Evolutionary conservation across 2,797 vertebrate genomes (phyloP), one percentile per base, ranked within the genome.

Genomic region (Carapus acus): DNA sequence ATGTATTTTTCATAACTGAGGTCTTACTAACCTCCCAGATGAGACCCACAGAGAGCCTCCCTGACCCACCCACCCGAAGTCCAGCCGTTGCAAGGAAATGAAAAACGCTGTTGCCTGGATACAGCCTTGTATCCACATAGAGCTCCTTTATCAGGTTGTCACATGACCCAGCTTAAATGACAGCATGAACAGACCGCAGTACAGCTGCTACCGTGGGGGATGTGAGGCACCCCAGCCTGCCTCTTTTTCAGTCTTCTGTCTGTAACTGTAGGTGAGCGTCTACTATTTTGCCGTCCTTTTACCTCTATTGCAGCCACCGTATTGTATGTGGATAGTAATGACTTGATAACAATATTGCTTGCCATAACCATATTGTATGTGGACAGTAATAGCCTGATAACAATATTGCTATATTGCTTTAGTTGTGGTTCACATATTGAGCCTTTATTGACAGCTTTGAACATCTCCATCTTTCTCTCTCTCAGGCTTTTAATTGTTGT

Each of bases 21-120:
- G 65, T 71, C 67, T 74, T 64, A 51, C 50, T 65, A 54, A 36
- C 54, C 51, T 67, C 67, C 58, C 14, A 50, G 56, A 67, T 44
- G 49, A 45, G 58, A 59, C 34, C 68, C 51, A 61, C 56, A 53
- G 65, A 70, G 20, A 62, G 77, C 78, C 75, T 81, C 78, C 81
- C 78, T 73, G 77, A 59, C 82, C 78, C 81, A 81, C 71, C 62
- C 69, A 72, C 72, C 70, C 38, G 64, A 69, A 67, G 64, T 69
- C 74, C 59, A 72, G 43, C 58, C 38, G 80, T 84, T 85, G 81
- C 83, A 84, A 79, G 69, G 85, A 62, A 69, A 83, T 85, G 84
- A 86, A 86, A 75, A 66, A 71, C 29, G 21, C 50, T 52, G 86
- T 88, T 88, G 86, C 86, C 73, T 77, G 63, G 87, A 79, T 73